phyloP scores from a whole-genome alignment of 1,140 invertebrate species.

The Belonocnema kinseyi region DNA sequence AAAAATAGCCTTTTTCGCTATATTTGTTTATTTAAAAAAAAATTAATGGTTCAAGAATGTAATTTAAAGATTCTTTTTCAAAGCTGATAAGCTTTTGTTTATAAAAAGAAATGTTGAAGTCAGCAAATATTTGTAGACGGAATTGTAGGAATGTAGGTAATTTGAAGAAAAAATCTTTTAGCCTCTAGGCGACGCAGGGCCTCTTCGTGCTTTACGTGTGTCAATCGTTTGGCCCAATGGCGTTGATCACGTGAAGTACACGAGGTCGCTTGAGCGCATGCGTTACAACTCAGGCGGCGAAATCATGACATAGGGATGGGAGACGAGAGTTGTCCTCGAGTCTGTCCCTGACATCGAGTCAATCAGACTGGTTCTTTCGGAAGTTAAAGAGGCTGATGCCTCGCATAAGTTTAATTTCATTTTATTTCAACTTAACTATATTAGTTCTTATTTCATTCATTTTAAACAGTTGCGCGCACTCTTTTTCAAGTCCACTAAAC shows the following conservation, averaged over 20 bases:
- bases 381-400: constrained; percentile 1
- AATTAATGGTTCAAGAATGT: no score
- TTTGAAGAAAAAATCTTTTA: no score
- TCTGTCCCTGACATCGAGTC: neutral
- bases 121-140: no score
- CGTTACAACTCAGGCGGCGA: constrained; percentile 35
- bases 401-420: neutral
- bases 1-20: no score
- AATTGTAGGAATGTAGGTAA: no score
- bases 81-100: no score
- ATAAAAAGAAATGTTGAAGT: no score
- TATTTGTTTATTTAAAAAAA: no score
- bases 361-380: neutral
- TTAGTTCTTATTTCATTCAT: neutral
- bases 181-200: neutral
- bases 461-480: neutral
- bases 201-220: neutral
- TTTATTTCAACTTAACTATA: neutral
- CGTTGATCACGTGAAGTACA: constrained; percentile 58
- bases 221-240: constrained; percentile 16
- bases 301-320: neutral
- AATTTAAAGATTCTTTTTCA: no score
- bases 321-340: neutral
- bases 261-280: constrained; percentile 49
- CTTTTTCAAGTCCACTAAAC: no score